A percentile compares a stretch with the other conserved stretches of the same genome.
Conservation (phyloP, 2,113 vertebrate species). For the Telmatochromis sp. region DNA sequence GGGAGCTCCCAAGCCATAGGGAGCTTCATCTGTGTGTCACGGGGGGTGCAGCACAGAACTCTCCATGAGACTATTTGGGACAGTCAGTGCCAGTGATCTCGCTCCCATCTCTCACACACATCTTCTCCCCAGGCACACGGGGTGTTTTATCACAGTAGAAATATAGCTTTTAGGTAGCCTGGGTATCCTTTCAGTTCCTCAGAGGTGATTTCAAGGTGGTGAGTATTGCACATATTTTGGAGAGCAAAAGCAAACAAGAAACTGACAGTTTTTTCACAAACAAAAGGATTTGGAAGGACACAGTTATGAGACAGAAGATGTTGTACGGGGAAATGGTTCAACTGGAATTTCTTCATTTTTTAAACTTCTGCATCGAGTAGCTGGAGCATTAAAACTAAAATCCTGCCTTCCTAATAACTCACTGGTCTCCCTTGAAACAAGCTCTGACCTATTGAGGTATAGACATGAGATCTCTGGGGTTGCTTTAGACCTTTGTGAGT, state of each 20-base stretch:
- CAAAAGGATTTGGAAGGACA: not conserved
- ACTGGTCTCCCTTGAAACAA: not conserved
- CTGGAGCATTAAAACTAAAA: not conserved
- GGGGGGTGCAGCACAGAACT: not conserved
- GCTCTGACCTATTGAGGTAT: not conserved
- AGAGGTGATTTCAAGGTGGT: not conserved
- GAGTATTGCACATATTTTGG: not conserved
- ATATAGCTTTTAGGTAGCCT: not conserved
- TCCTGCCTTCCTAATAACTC: not conserved
- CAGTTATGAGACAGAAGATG: not conserved
- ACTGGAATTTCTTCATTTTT: not conserved
- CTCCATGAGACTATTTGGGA: not conserved
- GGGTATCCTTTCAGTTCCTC: not conserved
- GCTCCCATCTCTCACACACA: not conserved
- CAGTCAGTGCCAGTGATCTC: slow-evolving; percentile 2
- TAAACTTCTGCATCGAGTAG: not conserved
- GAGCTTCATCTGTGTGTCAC: not conserved
- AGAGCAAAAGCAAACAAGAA: not conserved
- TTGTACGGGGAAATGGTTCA: not conserved
- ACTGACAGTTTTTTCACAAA: not conserved
- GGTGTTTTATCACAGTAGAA: not conserved
- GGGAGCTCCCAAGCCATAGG: not conserved
- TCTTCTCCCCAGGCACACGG: not conserved
- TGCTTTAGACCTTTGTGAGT: not conserved
- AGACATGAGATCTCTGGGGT: not conserved